Evolutionary conservation across 2,888 invertebrate species (phyloP), one percentile per base, ranked within the genome.

Genomic region (Herminia tarsipennalis): DNA sequence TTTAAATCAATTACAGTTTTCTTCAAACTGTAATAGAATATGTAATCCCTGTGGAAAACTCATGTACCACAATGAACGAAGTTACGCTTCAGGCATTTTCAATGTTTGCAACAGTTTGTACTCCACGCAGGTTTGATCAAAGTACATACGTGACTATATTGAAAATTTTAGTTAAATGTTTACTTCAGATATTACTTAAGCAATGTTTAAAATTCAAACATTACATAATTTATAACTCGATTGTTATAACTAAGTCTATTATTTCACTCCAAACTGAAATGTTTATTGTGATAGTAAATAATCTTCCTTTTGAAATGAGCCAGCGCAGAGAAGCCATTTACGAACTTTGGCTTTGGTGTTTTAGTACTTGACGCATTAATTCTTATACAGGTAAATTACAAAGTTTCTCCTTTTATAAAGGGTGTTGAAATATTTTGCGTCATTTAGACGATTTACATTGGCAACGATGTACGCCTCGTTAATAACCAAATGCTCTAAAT

Each of bases 321-420:
- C 36, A 36, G 27, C 0, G n/a, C 12, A 22, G 14, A 14, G 16
- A 14, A 32, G 18, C 9, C 32, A 12, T 2, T 34, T 16, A 1
- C 2, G 6, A 34, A 24, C 22, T 34, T 22, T 2, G 16, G 34
- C 6, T 24, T 8, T 14, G n/a, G n/a, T 12, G 4, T 27, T 27
- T 1, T 14, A 28, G 16, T 20, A 13, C 18, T 13, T 20, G 3
- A 12, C 16, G 10, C 9, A 13, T 34, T 6, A 10, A 17, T 10
- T 35, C 10, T 24, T 35, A 35, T 4, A 35, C 4, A 22, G 24
- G 5, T 6, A 22, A 16, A 0, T n/a, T 13, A 12, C 5, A 5
- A 33, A 45, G 20, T 51, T 44, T 30, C 25, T 30, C n/a, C 20
- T 49, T 16, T n/a, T n/a, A n/a, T n/a, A n/a, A n/a, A n/a, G n/a